These are phyloP conservation scores for Pristionchus fissidentatus DNA, from an alignment of 2,888 invertebrate species.

Conservation along the genomic window DNA sequence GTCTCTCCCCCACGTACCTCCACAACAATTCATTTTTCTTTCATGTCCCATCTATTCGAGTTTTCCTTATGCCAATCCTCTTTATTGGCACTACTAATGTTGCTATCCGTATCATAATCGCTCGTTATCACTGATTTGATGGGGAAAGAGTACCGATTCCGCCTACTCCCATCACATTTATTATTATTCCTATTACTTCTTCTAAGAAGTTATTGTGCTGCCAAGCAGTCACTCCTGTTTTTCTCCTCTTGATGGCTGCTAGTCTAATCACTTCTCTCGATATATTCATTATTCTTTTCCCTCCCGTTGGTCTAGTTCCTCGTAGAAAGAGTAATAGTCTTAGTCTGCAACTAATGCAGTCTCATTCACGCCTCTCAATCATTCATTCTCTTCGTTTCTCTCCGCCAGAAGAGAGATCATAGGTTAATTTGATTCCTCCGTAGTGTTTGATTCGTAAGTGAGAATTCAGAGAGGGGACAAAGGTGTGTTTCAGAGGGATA, in stretches of 20 bases:
- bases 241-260: no score
- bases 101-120: no score
- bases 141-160: no score
- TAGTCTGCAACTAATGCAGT: background rate
- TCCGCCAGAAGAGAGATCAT: background rate
- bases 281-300: background rate
- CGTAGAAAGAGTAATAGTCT: no score
- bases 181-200: no score
- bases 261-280: background rate
- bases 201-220: no score
- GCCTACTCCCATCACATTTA: no score
- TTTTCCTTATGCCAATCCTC: no score
- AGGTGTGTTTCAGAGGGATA: background rate
- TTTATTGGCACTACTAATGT: no score
- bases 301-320: no score
- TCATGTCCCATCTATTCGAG: background rate
- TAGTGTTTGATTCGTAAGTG: background rate
- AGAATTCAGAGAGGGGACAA: conserved; percentile 6
- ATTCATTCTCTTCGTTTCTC: background rate
- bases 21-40: background rate
- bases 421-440: background rate
- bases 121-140: no score
- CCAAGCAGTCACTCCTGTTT: no score
- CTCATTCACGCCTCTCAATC: background rate
- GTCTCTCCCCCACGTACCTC: background rate